phyloP scores from a whole-genome alignment of 1,140 invertebrate genomes.

The Pogonus chalceus region DNA sequence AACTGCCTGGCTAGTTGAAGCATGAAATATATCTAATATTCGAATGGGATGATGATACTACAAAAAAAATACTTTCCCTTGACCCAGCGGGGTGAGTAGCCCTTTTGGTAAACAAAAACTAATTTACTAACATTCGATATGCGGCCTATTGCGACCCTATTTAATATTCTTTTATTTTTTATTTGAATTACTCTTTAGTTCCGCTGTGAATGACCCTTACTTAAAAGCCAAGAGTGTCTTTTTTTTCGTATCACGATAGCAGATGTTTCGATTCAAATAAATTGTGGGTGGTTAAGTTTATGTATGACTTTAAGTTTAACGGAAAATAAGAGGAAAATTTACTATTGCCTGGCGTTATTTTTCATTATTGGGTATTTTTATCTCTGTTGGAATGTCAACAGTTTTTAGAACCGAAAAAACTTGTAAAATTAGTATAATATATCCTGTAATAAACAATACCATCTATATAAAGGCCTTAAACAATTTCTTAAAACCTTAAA shows the following conservation, averaged over 20 bases:
- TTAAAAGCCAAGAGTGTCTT: not conserved
- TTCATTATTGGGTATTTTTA: too few species aligned
- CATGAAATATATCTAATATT: too few species aligned
- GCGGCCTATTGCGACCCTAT: not conserved
- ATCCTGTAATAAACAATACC: too few species aligned
- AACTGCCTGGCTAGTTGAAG: too few species aligned
- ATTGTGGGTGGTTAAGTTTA: not conserved
- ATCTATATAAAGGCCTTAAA: too few species aligned
- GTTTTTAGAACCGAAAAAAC: too few species aligned
- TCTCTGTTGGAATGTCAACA: too few species aligned
- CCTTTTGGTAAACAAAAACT: not conserved
- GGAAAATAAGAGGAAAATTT: not conserved
- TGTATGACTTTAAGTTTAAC: not conserved
- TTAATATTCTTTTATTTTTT: not conserved
- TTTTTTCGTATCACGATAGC: not conserved
- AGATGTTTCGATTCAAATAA: not conserved
- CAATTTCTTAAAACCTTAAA: too few species aligned
- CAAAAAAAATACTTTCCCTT: too few species aligned
- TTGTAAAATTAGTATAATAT: too few species aligned
- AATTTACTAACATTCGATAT: not conserved
- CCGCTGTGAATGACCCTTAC: not conserved
- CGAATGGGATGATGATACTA: too few species aligned
- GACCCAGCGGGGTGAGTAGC: not conserved
- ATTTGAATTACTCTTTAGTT: not conserved
- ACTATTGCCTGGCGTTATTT: too few species aligned